A percentile compares a stretch with the other conserved stretches of the same genome.
These are phyloP conservation scores for Cylindroiulus punctatus DNA, from an alignment of 2,888 invertebrate species.

Conservation along the genomic window DNA sequence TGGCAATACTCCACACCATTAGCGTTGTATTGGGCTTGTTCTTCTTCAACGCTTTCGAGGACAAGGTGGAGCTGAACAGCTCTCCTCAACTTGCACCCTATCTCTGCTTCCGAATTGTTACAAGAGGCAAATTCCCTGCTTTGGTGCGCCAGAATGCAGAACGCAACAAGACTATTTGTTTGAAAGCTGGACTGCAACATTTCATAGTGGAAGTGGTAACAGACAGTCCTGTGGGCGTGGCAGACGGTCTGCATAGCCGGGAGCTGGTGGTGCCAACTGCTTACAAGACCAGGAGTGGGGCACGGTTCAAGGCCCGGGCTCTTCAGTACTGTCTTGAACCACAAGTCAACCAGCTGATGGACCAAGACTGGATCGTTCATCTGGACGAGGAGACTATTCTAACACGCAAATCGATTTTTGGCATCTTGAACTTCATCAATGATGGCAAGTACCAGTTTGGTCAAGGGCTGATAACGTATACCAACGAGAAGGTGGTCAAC, in stretches of 20 bases:
- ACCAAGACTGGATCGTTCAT: constrained; percentile 96
- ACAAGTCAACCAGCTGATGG: constrained; percentile 82
- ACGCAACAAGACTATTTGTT: constrained; percentile 86
- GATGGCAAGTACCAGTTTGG: constrained; percentile 96
- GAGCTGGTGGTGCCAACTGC: constrained; percentile 84
- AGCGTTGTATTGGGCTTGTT: constrained; percentile 88
- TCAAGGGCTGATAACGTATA: constrained; percentile 94
- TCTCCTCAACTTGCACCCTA: constrained; percentile 92
- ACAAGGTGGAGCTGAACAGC: constrained; percentile 86
- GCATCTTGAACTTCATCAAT: constrained; percentile 91
- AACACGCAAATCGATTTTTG: constrained; percentile 89
- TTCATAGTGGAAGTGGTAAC: constrained; percentile 96
- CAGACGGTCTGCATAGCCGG: constrained; percentile 77
- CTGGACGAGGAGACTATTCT: constrained; percentile 95
- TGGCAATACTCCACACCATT: constrained; percentile 86
- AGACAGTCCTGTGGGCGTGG: constrained; percentile 79
- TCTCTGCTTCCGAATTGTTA: constrained; percentile 92
- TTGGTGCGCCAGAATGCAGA: constrained; percentile 87
- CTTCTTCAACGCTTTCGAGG: constrained; percentile 93
- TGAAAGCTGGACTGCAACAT: constrained; percentile 91
- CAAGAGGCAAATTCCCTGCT: constrained; percentile 92
- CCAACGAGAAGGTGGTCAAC: constrained; percentile 93
- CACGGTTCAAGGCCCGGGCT: constrained; percentile 92
- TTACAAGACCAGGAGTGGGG: constrained; percentile 89
- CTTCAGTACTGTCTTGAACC: constrained; percentile 95